Evolutionary conservation across 2,113 vertebrate species (phyloP), one percentile per base, ranked within the genome.

Genomic region (Aythya baeri): DNA sequence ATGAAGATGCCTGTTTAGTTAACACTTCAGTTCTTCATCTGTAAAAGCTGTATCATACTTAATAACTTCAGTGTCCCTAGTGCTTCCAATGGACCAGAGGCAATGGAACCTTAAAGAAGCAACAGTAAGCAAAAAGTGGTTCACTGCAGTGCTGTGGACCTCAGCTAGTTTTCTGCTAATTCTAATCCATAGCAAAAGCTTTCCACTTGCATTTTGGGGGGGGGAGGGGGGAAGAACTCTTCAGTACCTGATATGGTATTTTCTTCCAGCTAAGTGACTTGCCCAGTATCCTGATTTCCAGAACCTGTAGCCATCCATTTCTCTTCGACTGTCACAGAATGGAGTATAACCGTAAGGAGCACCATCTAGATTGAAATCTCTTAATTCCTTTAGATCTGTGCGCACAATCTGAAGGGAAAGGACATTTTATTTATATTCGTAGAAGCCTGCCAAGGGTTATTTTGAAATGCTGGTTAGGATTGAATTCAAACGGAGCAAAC

Each of bases 261-360:
- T 99, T 59, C 99, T 98, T 52, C 99, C 99, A 16, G 99, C 99
- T 85, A 99, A 98, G 90, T 99, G 99, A 91, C 99, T 99, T 65
- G 99, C 99, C 99, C 99, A 99, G 97, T 99, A 99, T 6, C 99
- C 99, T 0, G 99, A 99, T 88, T 99, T 99, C 99, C 99, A 99
- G 98, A 99, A 99, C 81, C 99, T 98, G 92, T 99, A 99, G 44
- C 99, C 99, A 87, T 99, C 99, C 99, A 99, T 99, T 95, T 99
- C 99, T 89, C 97, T 98, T 11, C 99, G 97, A 93, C 99, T 99
- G 63, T 99, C 99, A 70, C 99, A 99, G 98, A 99, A 99, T 0
- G 99, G 99, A 3, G 99, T 99, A 57, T 99, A 99, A 15, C 99
- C 99, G 8, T 99, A 99, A 2, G 99, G 99, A 12, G 99, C 99